Conservation (phyloP, 2,888 invertebrate genomes). For the Halictus quadricinctus region DNA sequence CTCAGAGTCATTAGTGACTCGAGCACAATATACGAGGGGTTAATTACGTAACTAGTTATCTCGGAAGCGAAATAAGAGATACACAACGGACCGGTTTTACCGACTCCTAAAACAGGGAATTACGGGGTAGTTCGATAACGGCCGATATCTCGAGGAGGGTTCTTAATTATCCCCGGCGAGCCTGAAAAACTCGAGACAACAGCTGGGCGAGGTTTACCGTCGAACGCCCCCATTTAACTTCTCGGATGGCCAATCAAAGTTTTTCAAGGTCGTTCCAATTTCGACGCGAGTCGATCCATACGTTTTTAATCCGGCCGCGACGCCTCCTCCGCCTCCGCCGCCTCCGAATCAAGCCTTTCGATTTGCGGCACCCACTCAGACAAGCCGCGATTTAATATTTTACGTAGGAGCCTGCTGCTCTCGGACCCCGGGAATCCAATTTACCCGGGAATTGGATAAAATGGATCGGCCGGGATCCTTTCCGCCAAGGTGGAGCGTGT, state of each 20-base stretch:
- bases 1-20: background rate
- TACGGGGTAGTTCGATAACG: background rate
- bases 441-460: slow-evolving; percentile 44
- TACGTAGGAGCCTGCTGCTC: slow-evolving; percentile 22
- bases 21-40: background rate
- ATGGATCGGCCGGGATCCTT: slow-evolving; percentile 41
- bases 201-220: background rate
- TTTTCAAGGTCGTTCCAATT: slow-evolving; percentile 10
- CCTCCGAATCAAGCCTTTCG: slow-evolving; percentile 25
- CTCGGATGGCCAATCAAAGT: background rate
- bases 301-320: background rate
- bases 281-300: background rate
- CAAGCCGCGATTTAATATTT: slow-evolving; percentile 50
- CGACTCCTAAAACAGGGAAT: background rate
- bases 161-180: slow-evolving; percentile 4
- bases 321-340: background rate
- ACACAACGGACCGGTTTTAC: background rate
- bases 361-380: slow-evolving; percentile 26
- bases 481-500: slow-evolving; percentile 32
- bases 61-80: background rate
- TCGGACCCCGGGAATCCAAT: slow-evolving; percentile 41
- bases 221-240: background rate
- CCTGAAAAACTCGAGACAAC: background rate
- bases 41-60: background rate
- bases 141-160: background rate